phyloP scores from a whole-genome alignment of 2,113 vertebrate genomes.

The Bambusicola thoracicus region DNA sequence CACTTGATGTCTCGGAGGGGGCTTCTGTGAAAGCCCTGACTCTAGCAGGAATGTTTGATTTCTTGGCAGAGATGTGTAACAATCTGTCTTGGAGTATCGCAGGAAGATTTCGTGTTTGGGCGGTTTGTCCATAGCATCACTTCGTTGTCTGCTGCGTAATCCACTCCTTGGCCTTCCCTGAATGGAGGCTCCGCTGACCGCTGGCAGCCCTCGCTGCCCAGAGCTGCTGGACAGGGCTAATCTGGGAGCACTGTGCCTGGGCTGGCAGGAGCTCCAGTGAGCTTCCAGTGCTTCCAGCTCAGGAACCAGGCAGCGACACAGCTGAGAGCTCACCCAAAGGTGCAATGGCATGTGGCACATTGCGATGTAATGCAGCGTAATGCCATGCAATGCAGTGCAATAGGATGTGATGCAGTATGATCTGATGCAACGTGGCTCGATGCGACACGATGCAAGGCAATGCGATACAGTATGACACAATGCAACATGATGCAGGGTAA shows the following conservation, averaged over 20 bases:
- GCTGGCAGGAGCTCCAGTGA: background rate
- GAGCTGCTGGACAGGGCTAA: accelerated
- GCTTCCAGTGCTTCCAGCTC: too few species aligned
- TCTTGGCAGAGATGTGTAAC: constrained; percentile 43
- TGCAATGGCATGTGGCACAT: accelerated
- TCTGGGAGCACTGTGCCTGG: accelerated
- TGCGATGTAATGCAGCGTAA: too few species aligned
- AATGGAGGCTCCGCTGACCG: accelerated
- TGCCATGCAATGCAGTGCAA: too few species aligned
- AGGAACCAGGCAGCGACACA: background rate
- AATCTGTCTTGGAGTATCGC: constrained; percentile 26
- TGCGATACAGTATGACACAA: accelerated
- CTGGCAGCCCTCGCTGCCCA: accelerated
- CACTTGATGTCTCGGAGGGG: constrained; percentile 48
- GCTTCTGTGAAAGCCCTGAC: constrained; percentile 58
- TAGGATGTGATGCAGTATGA: too few species aligned
- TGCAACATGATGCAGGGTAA: accelerated
- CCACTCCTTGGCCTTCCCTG: background rate
- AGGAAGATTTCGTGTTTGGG: background rate
- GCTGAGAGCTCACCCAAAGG: accelerated
- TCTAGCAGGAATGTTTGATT: constrained; percentile 55
- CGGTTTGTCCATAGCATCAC: background rate
- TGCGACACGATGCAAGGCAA: accelerated
- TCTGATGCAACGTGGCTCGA: background rate
- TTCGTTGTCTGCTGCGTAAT: background rate